These are phyloP conservation scores for Pygocentrus nattereri DNA, from an alignment of 2,797 vertebrate species.

Conservation along the genomic window DNA sequence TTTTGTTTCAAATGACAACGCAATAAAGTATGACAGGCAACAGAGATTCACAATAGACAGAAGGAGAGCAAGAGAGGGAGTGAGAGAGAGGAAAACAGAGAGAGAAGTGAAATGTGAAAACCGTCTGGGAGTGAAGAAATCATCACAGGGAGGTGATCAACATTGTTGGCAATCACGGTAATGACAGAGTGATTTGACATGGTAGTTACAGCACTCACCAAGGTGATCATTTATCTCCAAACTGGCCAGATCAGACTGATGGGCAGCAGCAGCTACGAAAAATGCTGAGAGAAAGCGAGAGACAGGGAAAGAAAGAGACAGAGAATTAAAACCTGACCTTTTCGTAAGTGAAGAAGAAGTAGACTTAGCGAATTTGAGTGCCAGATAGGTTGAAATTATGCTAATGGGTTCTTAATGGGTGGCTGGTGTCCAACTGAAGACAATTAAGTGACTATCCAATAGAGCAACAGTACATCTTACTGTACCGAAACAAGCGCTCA, in stretches of 20 bases:
- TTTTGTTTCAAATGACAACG: slow-evolving; percentile 13
- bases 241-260: slow-evolving; percentile 69
- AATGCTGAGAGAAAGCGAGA: slow-evolving; percentile 2
- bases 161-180: slow-evolving; percentile 78
- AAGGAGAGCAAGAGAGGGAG: background rate
- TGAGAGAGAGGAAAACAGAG: slow-evolving; percentile 36
- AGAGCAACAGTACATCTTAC: slow-evolving; percentile 22
- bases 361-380: slow-evolving; percentile 42
- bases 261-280: slow-evolving; percentile 50
- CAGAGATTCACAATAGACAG: slow-evolving; percentile 33
- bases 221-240: slow-evolving; percentile 73
- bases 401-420: slow-evolving; percentile 51
- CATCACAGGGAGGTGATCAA: slow-evolving; percentile 75
- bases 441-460: slow-evolving; percentile 27
- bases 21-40: slow-evolving; percentile 34
- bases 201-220: slow-evolving; percentile 79
- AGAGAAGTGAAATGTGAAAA: slow-evolving; percentile 51
- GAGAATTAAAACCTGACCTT: slow-evolving; percentile 38
- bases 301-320: background rate
- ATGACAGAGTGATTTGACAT: slow-evolving; percentile 81
- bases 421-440: slow-evolving; percentile 41
- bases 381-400: slow-evolving; percentile 40
- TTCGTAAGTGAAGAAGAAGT: slow-evolving; percentile 37
- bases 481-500: slow-evolving; percentile 30
- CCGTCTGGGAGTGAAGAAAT: slow-evolving; percentile 73